Conservation (phyloP, 2,113 vertebrate genomes). For the Erpornis zantholeuca region DNA sequence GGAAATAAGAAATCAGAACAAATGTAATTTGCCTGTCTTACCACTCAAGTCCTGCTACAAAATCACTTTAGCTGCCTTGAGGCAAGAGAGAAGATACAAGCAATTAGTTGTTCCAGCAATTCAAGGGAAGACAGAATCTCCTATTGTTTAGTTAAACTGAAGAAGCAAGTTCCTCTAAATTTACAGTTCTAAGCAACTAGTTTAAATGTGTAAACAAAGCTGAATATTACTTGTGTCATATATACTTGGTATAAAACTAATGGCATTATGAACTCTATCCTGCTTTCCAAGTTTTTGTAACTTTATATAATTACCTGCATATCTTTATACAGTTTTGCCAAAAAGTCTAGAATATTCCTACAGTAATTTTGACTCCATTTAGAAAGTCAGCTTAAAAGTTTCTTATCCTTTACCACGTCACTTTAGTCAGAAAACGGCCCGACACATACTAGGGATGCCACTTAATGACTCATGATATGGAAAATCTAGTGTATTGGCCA, state of each 20-base stretch:
- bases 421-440: background rate
- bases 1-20: background rate
- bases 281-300: background rate
- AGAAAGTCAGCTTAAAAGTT: background rate
- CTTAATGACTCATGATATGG: background rate
- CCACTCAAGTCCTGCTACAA: background rate
- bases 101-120: background rate
- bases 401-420: accelerated
- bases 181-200: background rate
- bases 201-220: background rate
- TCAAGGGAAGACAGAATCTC: background rate
- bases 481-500: background rate
- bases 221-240: background rate
- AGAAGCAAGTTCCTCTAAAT: background rate
- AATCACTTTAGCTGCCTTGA: background rate
- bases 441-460: background rate
- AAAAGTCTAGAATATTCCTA: background rate
- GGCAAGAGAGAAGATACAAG: background rate
- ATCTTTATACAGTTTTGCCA: background rate
- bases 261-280: background rate
- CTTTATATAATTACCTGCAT: background rate
- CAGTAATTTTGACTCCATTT: background rate
- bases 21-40: constrained; percentile 5
- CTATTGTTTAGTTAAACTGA: background rate
- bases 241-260: background rate